Base-by-base conservation (phyloP, 2,888 invertebrate genomes). In the Zygothrica quintamaculata region DNA sequence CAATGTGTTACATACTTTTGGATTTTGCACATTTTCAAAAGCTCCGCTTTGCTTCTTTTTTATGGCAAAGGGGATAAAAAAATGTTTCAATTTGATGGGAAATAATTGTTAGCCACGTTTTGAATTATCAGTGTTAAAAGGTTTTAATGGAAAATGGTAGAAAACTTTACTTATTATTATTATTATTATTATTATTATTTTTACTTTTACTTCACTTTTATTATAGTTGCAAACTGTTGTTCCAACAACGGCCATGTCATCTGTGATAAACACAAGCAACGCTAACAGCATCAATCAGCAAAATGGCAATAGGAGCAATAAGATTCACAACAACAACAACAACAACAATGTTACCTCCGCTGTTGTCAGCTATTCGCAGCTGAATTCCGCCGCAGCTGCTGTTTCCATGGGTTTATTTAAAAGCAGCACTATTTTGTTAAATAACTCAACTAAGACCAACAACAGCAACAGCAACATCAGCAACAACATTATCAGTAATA, bases 261-360 rank as follows among this genome's bases (percentile, higher is more conserved):
- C 90, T 90, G 90, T 90, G 90, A 90, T 90, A 89, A 88, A 74
- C 73, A 87, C 88, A 84, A 85, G 79, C 74, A 81, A 65, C 57
- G 34, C 47, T 39, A 65, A 62, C 66, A 60, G 58, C 71, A 72
- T 46, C 67, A 73, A 42, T 64, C 65, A 77, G 12, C 61, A 65
- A 7, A 58, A 9, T 52, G 58, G 7, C 37, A 55, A 37, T 46
- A 66, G 1, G 46, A 55, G 1, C 39, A 55, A 7, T 33, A 34
- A 11, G 22, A 29, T 7, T 44, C 36, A 5, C 62, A 64, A 11
- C 50, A 43, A 5, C 62, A 64, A 11, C 51, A 65, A 37, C 43
- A 67, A 62, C 44, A 34, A n/a, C 25, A 26, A 13, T 25, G 34
- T 43, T 37, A 47, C 33, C 13, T 11, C 1, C 25, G 12, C 26